Base-by-base conservation (phyloP, 2,113 vertebrate genomes). In the Perca flavescens region DNA sequence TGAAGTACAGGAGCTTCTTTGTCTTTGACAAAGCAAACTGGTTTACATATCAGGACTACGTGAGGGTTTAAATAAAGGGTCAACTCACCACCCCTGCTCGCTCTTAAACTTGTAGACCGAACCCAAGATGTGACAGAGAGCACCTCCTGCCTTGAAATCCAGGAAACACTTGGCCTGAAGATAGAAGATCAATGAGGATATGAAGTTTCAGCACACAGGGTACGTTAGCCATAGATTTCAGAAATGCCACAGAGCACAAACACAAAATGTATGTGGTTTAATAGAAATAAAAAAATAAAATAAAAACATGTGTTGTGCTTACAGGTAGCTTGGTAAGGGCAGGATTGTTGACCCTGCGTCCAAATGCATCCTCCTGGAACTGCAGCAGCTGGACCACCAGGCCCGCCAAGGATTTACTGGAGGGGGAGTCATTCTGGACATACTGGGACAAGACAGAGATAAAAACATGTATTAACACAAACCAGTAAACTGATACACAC, bases 51-150 rank as follows among this genome's bases (percentile, higher is more conserved):
- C 9, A 61, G 11, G 52, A 53, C 4, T 8, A n/a, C 1, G 2
- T 19, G 1, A n/a, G 14, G 12, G 5, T 58, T n/a, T 6, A 64
- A 40, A 7, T 15, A 28, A 28, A 3, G 0, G 21, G 8, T 77
- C 13, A 54, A 96, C 98, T 95, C 94, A 99, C 98, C 98, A 99
- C 76, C 98, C 98, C 91, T 99, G 98, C 68, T 99, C 98, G 28
- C 96, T 99, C 94, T 99, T 98, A 77, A 97, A 99, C 91, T 99
- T 99, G 95, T 99, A 99, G 86, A 97, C 97, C 60, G 98, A 98
- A 56, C 98, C 98, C 85, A 99, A 94, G 93, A 99, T 97, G 91
- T 99, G 98, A 95, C 97, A 99, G 52, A 99, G 96, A 68, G 97
- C 96, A 49, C 97, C 98, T 53, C 96, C 97, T 49, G 98, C 96